Evolutionary conservation across 2,888 invertebrate species (phyloP), one percentile per base, ranked within the genome.

Genomic region (Platycheirus albimanus): DNA sequence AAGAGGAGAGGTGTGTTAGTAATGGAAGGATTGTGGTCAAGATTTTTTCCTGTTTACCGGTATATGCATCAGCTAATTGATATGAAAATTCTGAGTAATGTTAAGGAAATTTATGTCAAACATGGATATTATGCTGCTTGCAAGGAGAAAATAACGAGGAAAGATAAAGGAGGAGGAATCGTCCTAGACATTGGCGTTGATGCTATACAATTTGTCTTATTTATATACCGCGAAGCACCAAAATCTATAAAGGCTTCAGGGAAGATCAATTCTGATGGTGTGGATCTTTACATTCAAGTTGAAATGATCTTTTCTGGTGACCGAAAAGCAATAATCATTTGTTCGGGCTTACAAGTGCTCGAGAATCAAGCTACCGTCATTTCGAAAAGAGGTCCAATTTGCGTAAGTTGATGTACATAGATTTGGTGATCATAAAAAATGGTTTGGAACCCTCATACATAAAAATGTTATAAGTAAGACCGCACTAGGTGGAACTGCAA

Each of bases 11-110:
- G 94, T 0, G 88, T 95, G 0, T 96, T 96, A 87, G 88, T 96
- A 0, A 95, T 96, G 95, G 96, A 96, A 92, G 97, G 94, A 0
- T 91, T 96, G 28, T 97, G 97, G 97, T 95, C 95, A 1, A 92
- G 97, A 52, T 96, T 92, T 85, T 94, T 96, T 75, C 97, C 97
- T 0, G 92, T 93, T 0, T 96, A 96, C 88, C 89, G 92, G 17
- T 92, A 93, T 76, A 87, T 97, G 54, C 92, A 93, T 70, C 92
- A 94, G 80, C 92, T 93, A 86, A 72, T 86, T 2, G 72, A 81
- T 20, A 51, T 66, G 86, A 63, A 70, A 5, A 49, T 90, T 66
- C 91, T 96, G 58, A 96, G 95, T 2, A 94, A 95, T 1, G 90
- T 95, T 3, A 86, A 92, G 75, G 93, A 94, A 87, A 93, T 95